Evolutionary conservation across 2,797 vertebrate genomes (phyloP).

Genomic region (Ctenochaetus hawaiiensis): DNA sequence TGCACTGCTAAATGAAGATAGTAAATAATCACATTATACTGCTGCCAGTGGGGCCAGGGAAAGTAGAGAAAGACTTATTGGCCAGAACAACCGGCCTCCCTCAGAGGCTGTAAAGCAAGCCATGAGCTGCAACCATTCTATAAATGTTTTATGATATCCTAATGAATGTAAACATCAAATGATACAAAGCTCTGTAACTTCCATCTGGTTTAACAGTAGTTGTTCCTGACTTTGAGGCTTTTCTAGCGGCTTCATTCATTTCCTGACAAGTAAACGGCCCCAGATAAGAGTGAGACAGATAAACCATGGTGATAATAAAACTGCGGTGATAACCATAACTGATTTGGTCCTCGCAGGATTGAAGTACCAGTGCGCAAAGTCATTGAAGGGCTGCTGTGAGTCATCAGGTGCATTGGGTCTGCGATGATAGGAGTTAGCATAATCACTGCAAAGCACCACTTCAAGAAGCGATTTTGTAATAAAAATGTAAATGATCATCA

Average conservation of each 20-base stretch:
- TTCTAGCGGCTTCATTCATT: conserved; percentile 10
- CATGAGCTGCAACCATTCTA: conserved; percentile 45
- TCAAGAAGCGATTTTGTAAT: conserved; percentile 68
- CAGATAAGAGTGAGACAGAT: conserved; percentile 33
- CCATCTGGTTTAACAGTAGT: not conserved
- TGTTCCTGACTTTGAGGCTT: not conserved
- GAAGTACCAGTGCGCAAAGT: conserved; percentile 45
- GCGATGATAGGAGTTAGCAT: conserved; percentile 55
- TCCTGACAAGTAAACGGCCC: conserved; percentile 11
- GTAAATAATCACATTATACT: conserved; percentile 76
- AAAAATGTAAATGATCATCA: conserved; percentile 80
- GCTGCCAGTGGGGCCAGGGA: conserved; percentile 52
- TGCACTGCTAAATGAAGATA: conserved; percentile 70
- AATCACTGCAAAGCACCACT: conserved; percentile 71
- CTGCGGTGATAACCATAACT: conserved; percentile 41
- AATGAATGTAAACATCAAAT: conserved; percentile 39
- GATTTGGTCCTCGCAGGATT: conserved; percentile 43
- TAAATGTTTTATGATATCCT: conserved; percentile 58
- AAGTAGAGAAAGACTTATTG: conserved; percentile 66
- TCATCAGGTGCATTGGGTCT: conserved; percentile 66
- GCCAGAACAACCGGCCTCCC: conserved; percentile 55
- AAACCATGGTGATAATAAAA: conserved; percentile 47
- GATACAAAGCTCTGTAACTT: conserved; percentile 31
- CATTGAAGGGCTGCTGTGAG: conserved; percentile 55
- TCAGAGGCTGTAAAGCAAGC: conserved; percentile 60